Evolutionary conservation across 2,113 vertebrate genomes (phyloP), one percentile per base, ranked within the genome.

Genomic region (Chloropsis hardwickii): DNA sequence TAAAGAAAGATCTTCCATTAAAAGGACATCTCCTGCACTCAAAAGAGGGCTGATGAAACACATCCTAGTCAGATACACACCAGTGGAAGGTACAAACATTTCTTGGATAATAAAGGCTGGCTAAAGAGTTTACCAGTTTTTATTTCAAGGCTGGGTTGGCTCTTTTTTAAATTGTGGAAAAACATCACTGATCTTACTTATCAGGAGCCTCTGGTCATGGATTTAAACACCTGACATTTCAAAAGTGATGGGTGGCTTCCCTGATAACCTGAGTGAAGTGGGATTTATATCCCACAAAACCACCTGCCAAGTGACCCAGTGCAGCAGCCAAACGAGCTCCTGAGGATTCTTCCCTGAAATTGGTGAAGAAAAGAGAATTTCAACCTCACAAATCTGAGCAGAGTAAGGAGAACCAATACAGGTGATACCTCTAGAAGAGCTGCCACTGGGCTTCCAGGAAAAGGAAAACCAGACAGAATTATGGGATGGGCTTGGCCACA

Each of bases 61-160:
- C 39, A 27, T 5, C 20, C 4, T n/a, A 22, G 2, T n/a, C 3
- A 37, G 15, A 47, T 1, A 13, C 29, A 25, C 31, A 50, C 12
- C 50, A 37, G 6, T 4, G 11, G 9, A 39, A 27, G 0, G 2
- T 3, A 33, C 5, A 65, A 37, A 11, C 2, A 23, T 39, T 21
- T 47, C 6, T 9, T 25, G 58, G 29, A 5, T 48, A 51, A 85
- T 14, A 42, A 74, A 74, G 13, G 19, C 25, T 47, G 22, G 18
- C n/a, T 69, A 35, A 72, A 60, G 44, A 76, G 48, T 0, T 4
- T 14, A 28, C 4, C 8, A 37, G 23, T 6, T 64, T 76, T 53
- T 44, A 35, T 45, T 29, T 53, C 13, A 12, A 50, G 27, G 39
- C 5, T 67, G 44, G 33, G 9, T 11, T 47, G 56, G 22, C 2